Conservation (phyloP, 2,797 vertebrate genomes). For the Lepus oiostolus region DNA sequence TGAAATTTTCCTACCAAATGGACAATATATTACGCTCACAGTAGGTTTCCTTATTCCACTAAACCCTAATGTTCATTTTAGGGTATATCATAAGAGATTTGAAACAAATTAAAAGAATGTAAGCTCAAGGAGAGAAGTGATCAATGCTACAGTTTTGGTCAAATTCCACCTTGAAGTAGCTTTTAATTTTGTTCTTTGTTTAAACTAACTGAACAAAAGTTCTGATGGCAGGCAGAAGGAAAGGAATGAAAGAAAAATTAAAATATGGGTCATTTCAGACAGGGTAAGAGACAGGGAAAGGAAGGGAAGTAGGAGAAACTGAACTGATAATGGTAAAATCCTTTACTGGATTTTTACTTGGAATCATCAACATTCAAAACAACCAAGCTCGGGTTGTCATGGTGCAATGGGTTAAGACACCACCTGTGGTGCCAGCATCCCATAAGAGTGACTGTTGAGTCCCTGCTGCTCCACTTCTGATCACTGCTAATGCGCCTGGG, state of each 20-base stretch:
- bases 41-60: neutral
- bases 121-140: neutral
- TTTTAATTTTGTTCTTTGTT: constrained; percentile 57
- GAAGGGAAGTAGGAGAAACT: neutral
- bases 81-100: constrained; percentile 21
- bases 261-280: neutral
- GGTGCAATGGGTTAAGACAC: no score
- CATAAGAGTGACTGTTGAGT: no score
- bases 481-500: no score
- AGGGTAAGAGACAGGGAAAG: neutral
- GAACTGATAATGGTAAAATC: neutral
- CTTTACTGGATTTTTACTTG: neutral
- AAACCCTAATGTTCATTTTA: neutral
- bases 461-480: no score
- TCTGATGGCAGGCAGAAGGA: constrained; percentile 21
- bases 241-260: constrained; percentile 36
- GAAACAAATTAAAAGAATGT: constrained; percentile 21
- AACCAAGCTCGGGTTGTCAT: neutral
- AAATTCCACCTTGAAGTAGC: constrained; percentile 11
- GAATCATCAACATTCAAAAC: neutral
- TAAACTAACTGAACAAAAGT: constrained; percentile 32
- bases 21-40: neutral
- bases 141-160: neutral
- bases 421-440: no score
- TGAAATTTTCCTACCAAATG: constrained; percentile 56